phyloP scores from a whole-genome alignment of 2,888 invertebrate species.

The Xestia sexstrigata region DNA sequence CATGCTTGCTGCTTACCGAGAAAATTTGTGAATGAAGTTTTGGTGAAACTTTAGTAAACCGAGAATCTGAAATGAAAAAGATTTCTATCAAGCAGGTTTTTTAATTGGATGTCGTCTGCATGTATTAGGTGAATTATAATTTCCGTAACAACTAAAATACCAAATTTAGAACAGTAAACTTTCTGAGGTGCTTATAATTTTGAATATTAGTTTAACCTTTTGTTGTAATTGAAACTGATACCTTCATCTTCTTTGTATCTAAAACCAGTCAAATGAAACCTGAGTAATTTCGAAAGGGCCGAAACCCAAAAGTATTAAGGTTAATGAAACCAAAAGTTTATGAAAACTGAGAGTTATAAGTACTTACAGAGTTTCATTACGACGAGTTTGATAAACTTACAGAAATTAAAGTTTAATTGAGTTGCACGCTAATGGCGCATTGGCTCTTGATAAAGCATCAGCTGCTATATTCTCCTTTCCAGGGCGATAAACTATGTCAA shows the following conservation, averaged over 20 bases:
- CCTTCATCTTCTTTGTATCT: background rate
- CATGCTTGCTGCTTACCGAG: too few relatives aligned
- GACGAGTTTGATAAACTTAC: conserved; percentile 3
- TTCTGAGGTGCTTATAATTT: background rate
- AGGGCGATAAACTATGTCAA: too few relatives aligned
- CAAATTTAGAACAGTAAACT: background rate
- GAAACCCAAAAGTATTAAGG: background rate
- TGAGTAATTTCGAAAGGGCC: background rate
- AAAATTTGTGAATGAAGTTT: too few relatives aligned
- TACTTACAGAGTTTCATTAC: background rate
- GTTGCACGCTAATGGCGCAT: too few relatives aligned
- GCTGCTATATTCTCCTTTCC: too few relatives aligned
- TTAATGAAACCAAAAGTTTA: conserved; percentile 13
- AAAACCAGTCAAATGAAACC: conserved; percentile 10
- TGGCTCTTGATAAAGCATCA: too few relatives aligned
- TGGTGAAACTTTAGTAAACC: too few relatives aligned
- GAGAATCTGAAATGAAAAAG: conserved; percentile 9
- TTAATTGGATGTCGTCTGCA: background rate
- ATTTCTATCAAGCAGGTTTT: background rate
- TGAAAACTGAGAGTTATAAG: background rate
- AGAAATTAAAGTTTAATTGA: background rate
- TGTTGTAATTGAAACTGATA: background rate
- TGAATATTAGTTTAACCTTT: background rate
- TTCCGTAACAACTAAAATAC: background rate
- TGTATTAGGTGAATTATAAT: background rate